Percentiles rank a stretch among this genome's conserved stretches.
phyloP scores from a whole-genome alignment of 2,888 invertebrate species.

The Elysia crispata region DNA sequence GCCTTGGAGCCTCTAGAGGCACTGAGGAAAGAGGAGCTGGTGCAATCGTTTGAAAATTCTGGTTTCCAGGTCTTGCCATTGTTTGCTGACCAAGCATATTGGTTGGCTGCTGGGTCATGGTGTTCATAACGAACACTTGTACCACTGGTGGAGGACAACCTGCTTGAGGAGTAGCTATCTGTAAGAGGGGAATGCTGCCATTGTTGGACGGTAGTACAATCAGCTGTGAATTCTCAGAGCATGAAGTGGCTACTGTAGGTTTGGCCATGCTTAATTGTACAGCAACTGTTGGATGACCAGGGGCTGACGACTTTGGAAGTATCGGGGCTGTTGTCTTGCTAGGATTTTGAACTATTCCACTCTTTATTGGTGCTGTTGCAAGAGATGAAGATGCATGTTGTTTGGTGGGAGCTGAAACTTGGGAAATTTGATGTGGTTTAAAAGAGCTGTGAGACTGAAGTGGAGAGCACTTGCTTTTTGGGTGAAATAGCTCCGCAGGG shows the following conservation, averaged over 20 bases:
- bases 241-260: slow-evolving; percentile 16
- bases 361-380: no score
- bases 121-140: slow-evolving; percentile 70
- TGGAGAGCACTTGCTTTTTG: no score
- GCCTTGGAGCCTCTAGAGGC: slow-evolving; percentile 48
- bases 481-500: no score
- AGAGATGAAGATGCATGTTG: no score
- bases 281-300: background rate
- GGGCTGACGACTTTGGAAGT: background rate
- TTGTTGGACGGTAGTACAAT: slow-evolving; percentile 32
- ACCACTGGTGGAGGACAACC: slow-evolving; percentile 61
- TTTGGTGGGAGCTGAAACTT: no score
- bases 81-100: slow-evolving; percentile 29
- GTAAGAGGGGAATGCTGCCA: slow-evolving; percentile 44
- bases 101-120: slow-evolving; percentile 37
- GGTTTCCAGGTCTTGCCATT: slow-evolving; percentile 46
- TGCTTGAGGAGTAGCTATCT: slow-evolving; percentile 43
- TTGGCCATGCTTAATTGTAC: no score
- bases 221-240: background rate
- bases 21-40: slow-evolving; percentile 61
- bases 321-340: background rate
- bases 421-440: no score
- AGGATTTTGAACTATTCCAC: background rate
- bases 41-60: slow-evolving; percentile 66
- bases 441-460: no score